Conservation (phyloP, 2,113 vertebrate genomes). For the Camelus bactrianus region DNA sequence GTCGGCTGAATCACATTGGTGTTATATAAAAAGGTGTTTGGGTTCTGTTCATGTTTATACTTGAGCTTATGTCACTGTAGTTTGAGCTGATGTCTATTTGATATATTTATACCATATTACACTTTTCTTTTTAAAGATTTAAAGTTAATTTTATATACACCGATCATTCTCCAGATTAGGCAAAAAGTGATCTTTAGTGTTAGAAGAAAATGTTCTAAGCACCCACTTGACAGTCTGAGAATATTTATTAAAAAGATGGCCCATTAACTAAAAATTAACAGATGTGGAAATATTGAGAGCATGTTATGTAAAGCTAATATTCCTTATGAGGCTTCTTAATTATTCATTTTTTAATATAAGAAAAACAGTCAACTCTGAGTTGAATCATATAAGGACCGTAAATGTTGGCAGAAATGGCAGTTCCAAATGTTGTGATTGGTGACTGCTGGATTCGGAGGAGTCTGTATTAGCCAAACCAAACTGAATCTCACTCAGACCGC, state of each 20-base stretch:
- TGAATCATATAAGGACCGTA: background rate
- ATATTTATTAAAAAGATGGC: slow-evolving; percentile 47
- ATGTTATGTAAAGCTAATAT: background rate
- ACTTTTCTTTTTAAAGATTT: slow-evolving; percentile 62
- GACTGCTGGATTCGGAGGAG: background rate
- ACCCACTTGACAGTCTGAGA: background rate
- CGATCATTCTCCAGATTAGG: background rate
- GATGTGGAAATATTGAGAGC: background rate
- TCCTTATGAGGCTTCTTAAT: background rate
- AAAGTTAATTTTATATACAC: background rate
- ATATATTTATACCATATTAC: background rate
- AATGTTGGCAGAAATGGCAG: background rate
- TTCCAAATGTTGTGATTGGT: background rate
- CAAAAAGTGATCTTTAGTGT: slow-evolving; percentile 19
- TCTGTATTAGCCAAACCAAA: background rate
- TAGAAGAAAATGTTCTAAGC: slow-evolving; percentile 37
- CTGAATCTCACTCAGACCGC: background rate
- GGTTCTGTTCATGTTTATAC: background rate
- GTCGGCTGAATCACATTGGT: slow-evolving; percentile 55
- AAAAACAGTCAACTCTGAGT: background rate
- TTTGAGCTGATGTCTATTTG: slow-evolving; percentile 51
- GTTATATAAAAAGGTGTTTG: slow-evolving; percentile 62
- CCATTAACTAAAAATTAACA: slow-evolving; percentile 44
- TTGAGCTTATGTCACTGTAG: slow-evolving; percentile 11
- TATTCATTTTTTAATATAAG: background rate